Conservation (phyloP, 2,113 vertebrate genomes). For the Lanius ludovicianus region DNA sequence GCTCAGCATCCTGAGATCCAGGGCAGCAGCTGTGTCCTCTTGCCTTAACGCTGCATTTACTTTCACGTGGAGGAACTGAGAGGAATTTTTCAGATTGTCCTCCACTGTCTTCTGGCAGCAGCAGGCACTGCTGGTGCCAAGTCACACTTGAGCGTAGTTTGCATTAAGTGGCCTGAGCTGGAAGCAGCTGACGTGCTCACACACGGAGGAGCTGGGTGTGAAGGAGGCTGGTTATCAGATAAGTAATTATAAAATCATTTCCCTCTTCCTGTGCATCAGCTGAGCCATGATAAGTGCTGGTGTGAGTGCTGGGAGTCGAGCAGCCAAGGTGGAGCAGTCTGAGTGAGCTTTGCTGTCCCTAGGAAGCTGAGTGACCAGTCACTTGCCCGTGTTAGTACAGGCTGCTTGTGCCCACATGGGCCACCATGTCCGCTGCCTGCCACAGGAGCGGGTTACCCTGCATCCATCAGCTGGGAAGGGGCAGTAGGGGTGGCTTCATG, state of each 20-base stretch:
- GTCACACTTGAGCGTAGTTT: not conserved
- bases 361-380: fast-evolving
- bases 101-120: not conserved
- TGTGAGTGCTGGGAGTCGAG: not conserved
- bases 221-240: constrained; percentile 24
- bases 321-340: not conserved
- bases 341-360: not conserved
- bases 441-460: not conserved
- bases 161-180: not conserved
- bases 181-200: not conserved
- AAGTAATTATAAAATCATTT: constrained; percentile 27
- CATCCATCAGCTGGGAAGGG: not conserved
- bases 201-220: not conserved
- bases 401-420: fast-evolving
- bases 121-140: not conserved
- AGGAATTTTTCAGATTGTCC: not conserved
- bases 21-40: not conserved
- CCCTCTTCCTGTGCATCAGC: not conserved
- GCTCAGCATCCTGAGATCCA: not conserved
- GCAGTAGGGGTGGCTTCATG: not conserved
- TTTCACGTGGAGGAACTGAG: not conserved
- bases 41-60: not conserved
- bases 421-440: not conserved
- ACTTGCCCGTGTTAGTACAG: not conserved
- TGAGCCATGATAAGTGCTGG: not conserved